Conservation (phyloP, 2,888 invertebrate genomes). For the Phaedon cochleariae region DNA sequence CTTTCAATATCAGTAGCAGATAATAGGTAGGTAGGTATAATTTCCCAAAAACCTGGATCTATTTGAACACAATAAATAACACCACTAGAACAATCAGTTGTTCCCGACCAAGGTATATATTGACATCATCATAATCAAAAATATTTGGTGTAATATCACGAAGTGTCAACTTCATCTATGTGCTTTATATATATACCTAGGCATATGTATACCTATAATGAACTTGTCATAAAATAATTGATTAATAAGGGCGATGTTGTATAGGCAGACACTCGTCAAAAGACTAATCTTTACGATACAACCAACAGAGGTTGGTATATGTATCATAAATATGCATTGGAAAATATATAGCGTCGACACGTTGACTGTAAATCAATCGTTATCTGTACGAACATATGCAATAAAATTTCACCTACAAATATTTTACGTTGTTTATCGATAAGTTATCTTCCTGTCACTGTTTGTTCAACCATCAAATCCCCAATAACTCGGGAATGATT, state of each 20-base stretch:
- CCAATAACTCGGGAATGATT: too few species aligned
- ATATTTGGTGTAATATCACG: too few species aligned
- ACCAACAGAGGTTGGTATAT: too few species aligned
- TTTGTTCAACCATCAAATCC: conserved; percentile 36
- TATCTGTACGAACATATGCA: conserved; percentile 48
- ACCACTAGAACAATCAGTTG: too few species aligned
- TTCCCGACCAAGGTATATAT: too few species aligned
- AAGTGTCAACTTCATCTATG: background rate
- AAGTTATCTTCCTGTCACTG: conserved; percentile 44
- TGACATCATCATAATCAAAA: too few species aligned
- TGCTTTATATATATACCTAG: background rate
- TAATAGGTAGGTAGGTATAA: too few species aligned
- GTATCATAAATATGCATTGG: background rate
- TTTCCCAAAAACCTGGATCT: too few species aligned
- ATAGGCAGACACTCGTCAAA: background rate
- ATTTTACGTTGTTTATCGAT: conserved; percentile 46
- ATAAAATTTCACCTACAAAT: conserved; percentile 51
- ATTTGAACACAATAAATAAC: too few species aligned
- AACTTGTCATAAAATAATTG: background rate
- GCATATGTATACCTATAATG: background rate
- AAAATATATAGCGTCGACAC: background rate
- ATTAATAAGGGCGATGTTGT: too few species aligned
- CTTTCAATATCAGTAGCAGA: too few species aligned
- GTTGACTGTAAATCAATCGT: conserved; percentile 43
- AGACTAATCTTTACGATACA: background rate